phyloP scores from a whole-genome alignment of 2,113 vertebrate genomes.

The Oreotrochilus melanogaster region DNA sequence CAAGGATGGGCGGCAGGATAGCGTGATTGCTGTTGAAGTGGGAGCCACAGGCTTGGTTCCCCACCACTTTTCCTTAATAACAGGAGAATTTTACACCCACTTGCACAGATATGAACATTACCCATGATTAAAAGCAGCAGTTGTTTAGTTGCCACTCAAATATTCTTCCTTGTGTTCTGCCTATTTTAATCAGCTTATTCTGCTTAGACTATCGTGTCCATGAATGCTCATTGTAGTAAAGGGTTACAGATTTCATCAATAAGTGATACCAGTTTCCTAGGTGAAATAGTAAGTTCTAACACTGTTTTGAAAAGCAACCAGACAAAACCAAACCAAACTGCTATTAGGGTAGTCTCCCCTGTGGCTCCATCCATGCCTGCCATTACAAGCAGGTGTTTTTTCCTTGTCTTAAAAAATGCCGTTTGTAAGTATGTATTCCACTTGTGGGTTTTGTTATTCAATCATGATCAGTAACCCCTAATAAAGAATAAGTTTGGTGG shows the following conservation, averaged over 20 bases:
- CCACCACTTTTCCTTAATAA: not conserved
- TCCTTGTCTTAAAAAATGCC: not conserved
- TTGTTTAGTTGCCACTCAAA: slow-evolving; percentile 2
- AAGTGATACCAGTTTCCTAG: not conserved
- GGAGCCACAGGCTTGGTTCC: not conserved
- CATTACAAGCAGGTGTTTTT: not conserved
- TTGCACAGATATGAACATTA: slow-evolving; percentile 1
- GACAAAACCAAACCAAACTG: not conserved
- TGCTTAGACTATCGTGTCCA: not conserved
- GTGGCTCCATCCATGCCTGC: not conserved
- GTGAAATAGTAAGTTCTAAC: not conserved
- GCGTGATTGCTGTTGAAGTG: not conserved
- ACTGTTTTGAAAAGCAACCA: not conserved
- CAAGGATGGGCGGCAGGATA: not conserved
- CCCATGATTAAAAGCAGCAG: slow-evolving; percentile 21
- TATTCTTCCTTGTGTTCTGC: slow-evolving; percentile 3
- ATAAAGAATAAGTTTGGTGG: not conserved
- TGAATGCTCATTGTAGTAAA: not conserved
- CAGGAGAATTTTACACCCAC: slow-evolving; percentile 37
- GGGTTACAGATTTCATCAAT: not conserved
- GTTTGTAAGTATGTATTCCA: not conserved
- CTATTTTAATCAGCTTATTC: not conserved
- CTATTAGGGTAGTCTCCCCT: not conserved
- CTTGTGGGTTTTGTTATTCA: not conserved
- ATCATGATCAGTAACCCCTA: not conserved